phyloP scores from a whole-genome alignment of 2,888 invertebrate species.

The Ephialtes manifestator region DNA sequence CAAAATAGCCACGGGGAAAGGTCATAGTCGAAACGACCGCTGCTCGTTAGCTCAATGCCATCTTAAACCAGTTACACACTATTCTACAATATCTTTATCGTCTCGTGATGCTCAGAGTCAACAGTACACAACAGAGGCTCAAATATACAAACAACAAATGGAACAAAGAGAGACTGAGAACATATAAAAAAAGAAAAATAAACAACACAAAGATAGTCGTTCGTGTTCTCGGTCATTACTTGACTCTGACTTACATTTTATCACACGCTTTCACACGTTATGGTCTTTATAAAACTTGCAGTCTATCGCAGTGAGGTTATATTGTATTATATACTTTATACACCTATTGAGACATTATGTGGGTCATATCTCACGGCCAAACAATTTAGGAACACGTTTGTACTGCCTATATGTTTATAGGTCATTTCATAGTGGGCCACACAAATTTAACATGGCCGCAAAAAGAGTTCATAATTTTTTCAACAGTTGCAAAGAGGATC shows the following conservation, averaged over 20 bases:
- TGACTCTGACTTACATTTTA: conserved; percentile 37
- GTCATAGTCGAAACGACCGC: no score
- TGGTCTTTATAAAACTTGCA: background rate
- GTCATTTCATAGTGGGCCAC: no score
- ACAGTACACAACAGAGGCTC: no score
- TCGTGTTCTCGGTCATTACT: conserved; percentile 9
- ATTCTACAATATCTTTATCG: no score
- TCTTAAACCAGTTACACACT: no score
- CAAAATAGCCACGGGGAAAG: no score
- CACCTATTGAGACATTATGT: conserved; percentile 26
- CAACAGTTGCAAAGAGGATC: no score
- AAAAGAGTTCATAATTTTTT: no score
- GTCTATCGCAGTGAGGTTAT: background rate
- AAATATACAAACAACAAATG: background rate
- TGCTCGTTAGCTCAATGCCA: no score
- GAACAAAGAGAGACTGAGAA: background rate
- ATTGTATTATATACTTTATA: background rate
- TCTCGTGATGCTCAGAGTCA: no score
- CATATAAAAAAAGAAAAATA: background rate
- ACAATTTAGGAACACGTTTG: conserved; percentile 26
- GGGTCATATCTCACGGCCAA: conserved; percentile 56
- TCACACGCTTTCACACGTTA: conserved; percentile 45
- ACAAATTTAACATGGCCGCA: no score
- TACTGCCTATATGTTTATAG: no score
- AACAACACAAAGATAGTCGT: conserved; percentile 24